Base-by-base conservation (phyloP, 1,140 invertebrate genomes). In the Drosophila pectinifera region DNA sequence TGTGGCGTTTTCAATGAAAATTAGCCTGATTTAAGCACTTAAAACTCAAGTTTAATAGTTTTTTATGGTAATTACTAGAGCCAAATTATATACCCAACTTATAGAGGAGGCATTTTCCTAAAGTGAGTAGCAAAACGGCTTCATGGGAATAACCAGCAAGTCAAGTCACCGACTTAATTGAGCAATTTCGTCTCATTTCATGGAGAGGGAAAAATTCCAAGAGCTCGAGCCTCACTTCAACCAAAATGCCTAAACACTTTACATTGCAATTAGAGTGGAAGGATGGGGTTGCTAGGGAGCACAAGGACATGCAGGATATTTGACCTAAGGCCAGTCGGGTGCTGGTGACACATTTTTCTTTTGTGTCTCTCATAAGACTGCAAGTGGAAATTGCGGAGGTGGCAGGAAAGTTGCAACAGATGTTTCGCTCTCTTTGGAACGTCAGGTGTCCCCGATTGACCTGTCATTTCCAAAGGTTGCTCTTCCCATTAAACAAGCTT, bases 201-300 rank as follows among this genome's bases (percentile, higher is more conserved):
- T 1, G 18, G 5, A 56, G 18, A 41, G 16, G 5, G 45, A 26
- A 28, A 54, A 51, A 20, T 16, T 36, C 20, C 10, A 13, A 10
- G 28, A 36, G 22, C 8, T 28, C 7, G 7, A 48, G 80, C 56
- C 59, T 62, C 48, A 46, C 22, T 63, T 56, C 69, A 78, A 58
- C 63, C 61, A 80, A 84, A 84, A 68, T 72, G 72, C 67, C 75
- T 64, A 79, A 84, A 76, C 75, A 79, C 75, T 83, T 83, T 76
- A 76, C 80, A 84, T 79, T 83, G 75, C 80, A 83, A 83, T 83
- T 83, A 83, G 53, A 53, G 36, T 55, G 56, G 28, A 45, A 43
- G 57, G 46, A 22, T 51, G 57, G 38, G 49, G 34, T 53, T 39
- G 6, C 26, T 16, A n/a, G 51, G 18, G 2, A 24, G 36, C 11